A percentile compares a stretch with the other conserved stretches of the same genome.
Evolutionary conservation across 92 coral and sea anemone genomes (phyloP).

Genomic region (Muricea muricata): DNA sequence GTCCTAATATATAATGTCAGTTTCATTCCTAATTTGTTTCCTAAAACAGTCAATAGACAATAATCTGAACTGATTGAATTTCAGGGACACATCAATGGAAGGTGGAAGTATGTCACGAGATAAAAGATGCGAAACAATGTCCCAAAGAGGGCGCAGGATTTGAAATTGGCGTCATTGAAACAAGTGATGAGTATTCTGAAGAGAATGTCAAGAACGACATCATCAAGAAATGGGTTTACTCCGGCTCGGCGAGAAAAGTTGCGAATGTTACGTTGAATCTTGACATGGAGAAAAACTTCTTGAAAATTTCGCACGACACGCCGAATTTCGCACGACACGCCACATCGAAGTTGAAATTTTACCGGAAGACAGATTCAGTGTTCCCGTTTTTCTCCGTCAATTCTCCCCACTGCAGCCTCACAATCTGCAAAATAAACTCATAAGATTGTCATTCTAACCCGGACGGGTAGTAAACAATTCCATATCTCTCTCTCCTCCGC

Average conservation of each 20-base stretch:
- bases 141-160: not conserved
- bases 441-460: too few species aligned
- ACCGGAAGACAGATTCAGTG: not conserved
- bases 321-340: not conserved
- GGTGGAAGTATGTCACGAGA: not conserved
- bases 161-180: slow-evolving; percentile 8
- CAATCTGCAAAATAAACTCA: not conserved
- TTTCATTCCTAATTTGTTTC: too few species aligned
- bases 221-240: slow-evolving; percentile 1
- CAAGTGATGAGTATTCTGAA: not conserved
- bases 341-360: not conserved
- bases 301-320: not conserved
- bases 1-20: too few species aligned
- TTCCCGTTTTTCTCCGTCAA: slow-evolving; percentile 9
- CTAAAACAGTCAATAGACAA: too few species aligned
- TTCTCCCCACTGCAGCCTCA: slow-evolving; percentile 3
- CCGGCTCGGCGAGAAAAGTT: not conserved
- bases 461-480: too few species aligned
- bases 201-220: not conserved
- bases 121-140: not conserved
- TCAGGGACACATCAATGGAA: slow-evolving; percentile 10
- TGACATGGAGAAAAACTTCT: not conserved
- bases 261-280: not conserved
- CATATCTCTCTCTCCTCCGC: not conserved
- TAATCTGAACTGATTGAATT: not conserved